Evolutionary conservation across 2,113 vertebrate genomes (phyloP).

Genomic region (Amphiprion percula): DNA sequence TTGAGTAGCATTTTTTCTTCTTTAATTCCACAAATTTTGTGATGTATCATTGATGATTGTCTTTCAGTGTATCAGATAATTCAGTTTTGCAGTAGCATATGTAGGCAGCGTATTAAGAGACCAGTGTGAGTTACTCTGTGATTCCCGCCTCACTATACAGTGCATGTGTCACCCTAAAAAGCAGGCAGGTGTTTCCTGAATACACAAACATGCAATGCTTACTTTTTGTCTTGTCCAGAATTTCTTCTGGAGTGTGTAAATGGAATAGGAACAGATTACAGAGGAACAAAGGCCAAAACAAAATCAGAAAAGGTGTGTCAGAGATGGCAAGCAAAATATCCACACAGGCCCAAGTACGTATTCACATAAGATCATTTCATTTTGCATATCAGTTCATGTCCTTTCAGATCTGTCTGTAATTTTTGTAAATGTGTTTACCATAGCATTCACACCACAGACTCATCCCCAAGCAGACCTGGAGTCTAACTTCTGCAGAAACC

Average conservation of each 20-base stretch:
- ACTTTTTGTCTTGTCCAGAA: slow-evolving; percentile 56
- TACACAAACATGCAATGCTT: too few species aligned
- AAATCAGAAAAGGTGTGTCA: slow-evolving; percentile 78
- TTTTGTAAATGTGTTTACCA: not conserved
- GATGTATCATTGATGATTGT: too few species aligned
- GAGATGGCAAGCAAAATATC: slow-evolving; percentile 70
- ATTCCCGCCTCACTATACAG: not conserved
- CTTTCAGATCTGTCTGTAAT: not conserved
- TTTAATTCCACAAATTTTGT: too few species aligned
- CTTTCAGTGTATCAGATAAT: too few species aligned
- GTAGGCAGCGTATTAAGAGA: too few species aligned
- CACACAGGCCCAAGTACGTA: slow-evolving; percentile 81
- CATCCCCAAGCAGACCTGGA: slow-evolving; percentile 80
- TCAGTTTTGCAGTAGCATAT: too few species aligned
- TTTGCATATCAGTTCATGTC: not conserved
- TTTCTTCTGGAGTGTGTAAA: slow-evolving; percentile 82
- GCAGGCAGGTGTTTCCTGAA: too few species aligned
- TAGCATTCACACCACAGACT: slow-evolving; percentile 72
- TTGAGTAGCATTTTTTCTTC: too few species aligned
- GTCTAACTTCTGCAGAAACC: slow-evolving; percentile 87
- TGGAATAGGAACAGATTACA: slow-evolving; percentile 81
- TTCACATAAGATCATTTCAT: not conserved
- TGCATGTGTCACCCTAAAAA: too few species aligned
- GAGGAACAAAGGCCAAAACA: slow-evolving; percentile 81
- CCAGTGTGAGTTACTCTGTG: not conserved